Evolutionary conservation across 2,797 vertebrate genomes (phyloP), one percentile per base, ranked within the genome.

Genomic region (Peromyscus melanophrys): DNA sequence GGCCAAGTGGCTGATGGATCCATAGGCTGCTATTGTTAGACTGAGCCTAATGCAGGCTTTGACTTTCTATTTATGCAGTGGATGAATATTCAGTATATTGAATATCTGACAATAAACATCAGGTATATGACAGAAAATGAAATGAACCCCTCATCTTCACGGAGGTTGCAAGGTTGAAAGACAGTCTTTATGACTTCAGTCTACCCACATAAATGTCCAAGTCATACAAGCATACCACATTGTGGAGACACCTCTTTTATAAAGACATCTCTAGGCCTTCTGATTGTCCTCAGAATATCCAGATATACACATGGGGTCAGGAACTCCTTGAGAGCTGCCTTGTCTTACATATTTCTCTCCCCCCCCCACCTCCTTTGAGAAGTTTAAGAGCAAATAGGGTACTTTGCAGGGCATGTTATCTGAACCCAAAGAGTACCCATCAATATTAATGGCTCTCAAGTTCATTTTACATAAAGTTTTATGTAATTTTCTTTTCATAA

Each of bases 401-500:
- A 46, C 34, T 10, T 63, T 89, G 29, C 17, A 84, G 7, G 55
- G 59, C 34, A 17, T 49, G 67, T 95, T 52, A 55, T 21, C 69
- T 80, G 31, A 93, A 76, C 1, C 49, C 69, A 69, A 73, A 12
- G 49, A 89, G 61, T 31, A 6, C 16, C 37, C 57, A 71, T 80
- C 76, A 88, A 1, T 46, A 29, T 27, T 55, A 57, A n/a, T 37
- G 75, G 21, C 7, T 59, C 55, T 76, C 57, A 27, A n/a, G 2
- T 4, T 77, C 21, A 0, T n/a, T 85, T 43, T n/a, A 63, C 34
- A 37, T 6, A 65, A 37, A 57, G 4, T 27, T 86, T 69, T 63
- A 46, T 82, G 3, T 80, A 95, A 84, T 63, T 92, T 94, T 49
- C 25, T 90, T 92, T 75, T 84, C 2, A 69, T 11, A 57, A 89